phyloP scores from a whole-genome alignment of 2,888 invertebrate species.

The Eueremaeus valkanovi region DNA sequence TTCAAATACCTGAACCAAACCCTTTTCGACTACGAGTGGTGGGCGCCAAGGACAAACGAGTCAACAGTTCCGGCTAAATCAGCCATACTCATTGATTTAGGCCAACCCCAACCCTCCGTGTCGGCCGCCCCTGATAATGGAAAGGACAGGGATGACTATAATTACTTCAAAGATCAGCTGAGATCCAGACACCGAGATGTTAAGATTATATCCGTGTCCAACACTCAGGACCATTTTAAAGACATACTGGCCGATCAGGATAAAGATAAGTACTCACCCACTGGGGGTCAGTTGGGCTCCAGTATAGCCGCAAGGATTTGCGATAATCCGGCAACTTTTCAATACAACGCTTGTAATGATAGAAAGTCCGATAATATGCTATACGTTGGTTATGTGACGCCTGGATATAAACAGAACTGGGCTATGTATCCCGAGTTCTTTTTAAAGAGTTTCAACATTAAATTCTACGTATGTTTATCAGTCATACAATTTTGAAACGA shows the following conservation, averaged over 20 bases:
- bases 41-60: neutral
- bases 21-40: conserved; percentile 30
- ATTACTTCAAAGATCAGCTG: conserved; percentile 33
- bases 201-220: neutral
- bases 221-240: conserved; percentile 26
- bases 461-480: conserved; percentile 33
- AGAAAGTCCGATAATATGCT: conserved; percentile 24
- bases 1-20: conserved; percentile 30
- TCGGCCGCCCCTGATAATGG: neutral
- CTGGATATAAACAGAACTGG: conserved; percentile 44
- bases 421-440: conserved; percentile 47
- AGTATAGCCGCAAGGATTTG: conserved; percentile 42
- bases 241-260: conserved; percentile 13
- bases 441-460: conserved; percentile 42
- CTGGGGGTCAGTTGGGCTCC: neutral
- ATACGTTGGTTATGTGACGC: conserved; percentile 39
- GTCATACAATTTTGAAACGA: neutral
- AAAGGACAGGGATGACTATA: conserved; percentile 27
- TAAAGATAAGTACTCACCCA: neutral
- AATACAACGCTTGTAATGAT: conserved; percentile 41
- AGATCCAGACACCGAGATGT: conserved; percentile 33
- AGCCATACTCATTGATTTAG: conserved; percentile 33
- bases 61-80: conserved; percentile 20
- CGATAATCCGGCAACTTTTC: conserved; percentile 44
- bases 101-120: no score